Base-by-base conservation (phyloP, 2,888 invertebrate species). In the Chymomyza procnemis region DNA sequence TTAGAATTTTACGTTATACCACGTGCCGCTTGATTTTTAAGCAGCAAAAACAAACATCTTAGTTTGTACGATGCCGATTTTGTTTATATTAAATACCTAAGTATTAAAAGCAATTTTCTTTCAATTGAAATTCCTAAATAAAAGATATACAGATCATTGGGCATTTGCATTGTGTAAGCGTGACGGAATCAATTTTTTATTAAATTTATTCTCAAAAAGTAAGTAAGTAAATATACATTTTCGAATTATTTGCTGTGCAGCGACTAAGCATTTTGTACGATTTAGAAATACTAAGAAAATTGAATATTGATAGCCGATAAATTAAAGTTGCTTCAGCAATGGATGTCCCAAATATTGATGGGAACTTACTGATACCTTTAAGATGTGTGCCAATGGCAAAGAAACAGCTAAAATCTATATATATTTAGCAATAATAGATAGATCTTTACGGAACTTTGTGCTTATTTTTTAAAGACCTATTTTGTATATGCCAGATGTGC, bases 71-170 rank as follows among this genome's bases (percentile, higher is more conserved):
- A 18, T 6, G n/a, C 2, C 19, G 50, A n/a, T 2, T 50, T 50
- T 50, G 50, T 50, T 50, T 50, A 50, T 19, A 50, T 18, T 4
- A 48, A 48, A 18, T 2, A 26, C 4, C 4, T 8, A 6, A 1
- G 26, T 26, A 26, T n/a, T 19, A 41, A 12, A 57, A 57, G 55
- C 55, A 26, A 19, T 54, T 71, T 68, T 4, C 6, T 21, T 69
- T 57, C 67, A 64, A 82, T 75, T 64, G 55, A 52, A 73, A 73
- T 69, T 71, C 71, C 66, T 48, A 75, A n/a, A 75, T 75, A 71
- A 75, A 68, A 78, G 22, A 50, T 50, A 50, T 8, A 50, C 50
- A 50, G 19, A 41, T 12, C 34, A 41, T 41, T 12, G 12, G 3
- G 34, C 9, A 41, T 41, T 41, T 41, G 34, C 6, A 41, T 41